phyloP scores from a whole-genome alignment of 2,113 vertebrate species.

The Alethe castanea region DNA sequence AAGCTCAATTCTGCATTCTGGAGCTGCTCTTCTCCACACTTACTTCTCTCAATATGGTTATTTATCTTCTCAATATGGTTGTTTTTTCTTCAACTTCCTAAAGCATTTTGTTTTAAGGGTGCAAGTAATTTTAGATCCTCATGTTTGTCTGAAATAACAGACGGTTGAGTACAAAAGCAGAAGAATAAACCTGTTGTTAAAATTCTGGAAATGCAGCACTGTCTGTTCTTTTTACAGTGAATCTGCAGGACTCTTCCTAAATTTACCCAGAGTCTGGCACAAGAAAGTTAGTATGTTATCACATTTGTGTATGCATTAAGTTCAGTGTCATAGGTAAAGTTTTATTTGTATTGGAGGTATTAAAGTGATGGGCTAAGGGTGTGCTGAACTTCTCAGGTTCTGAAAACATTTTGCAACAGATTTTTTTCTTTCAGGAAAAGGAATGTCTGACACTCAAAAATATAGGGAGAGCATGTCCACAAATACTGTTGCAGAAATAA shows the following conservation, averaged over 20 bases:
- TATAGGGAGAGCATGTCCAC: neutral
- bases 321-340: slow-evolving; percentile 51
- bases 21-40: neutral
- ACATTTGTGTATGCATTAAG: slow-evolving; percentile 38
- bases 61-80: neutral
- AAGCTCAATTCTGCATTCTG: neutral
- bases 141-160: slow-evolving; percentile 25
- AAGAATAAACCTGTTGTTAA: slow-evolving; percentile 64
- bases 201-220: slow-evolving; percentile 55
- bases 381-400: neutral
- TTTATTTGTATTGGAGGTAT: slow-evolving; percentile 60
- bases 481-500: neutral
- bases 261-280: neutral
- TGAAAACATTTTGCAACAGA: neutral
- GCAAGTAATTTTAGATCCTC: slow-evolving; percentile 10
- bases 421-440: neutral
- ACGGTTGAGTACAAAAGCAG: slow-evolving; percentile 20
- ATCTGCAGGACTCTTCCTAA: slow-evolving; percentile 52
- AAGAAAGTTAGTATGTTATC: neutral
- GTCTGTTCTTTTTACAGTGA: slow-evolving; percentile 53
- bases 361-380: slow-evolving; percentile 44
- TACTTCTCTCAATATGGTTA: slow-evolving; percentile 5
- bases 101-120: slow-evolving; percentile 10
- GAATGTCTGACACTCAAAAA: neutral
- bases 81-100: neutral